Evolutionary conservation across 2,113 vertebrate species (phyloP).

Genomic region (Propithecus coquereli): DNA sequence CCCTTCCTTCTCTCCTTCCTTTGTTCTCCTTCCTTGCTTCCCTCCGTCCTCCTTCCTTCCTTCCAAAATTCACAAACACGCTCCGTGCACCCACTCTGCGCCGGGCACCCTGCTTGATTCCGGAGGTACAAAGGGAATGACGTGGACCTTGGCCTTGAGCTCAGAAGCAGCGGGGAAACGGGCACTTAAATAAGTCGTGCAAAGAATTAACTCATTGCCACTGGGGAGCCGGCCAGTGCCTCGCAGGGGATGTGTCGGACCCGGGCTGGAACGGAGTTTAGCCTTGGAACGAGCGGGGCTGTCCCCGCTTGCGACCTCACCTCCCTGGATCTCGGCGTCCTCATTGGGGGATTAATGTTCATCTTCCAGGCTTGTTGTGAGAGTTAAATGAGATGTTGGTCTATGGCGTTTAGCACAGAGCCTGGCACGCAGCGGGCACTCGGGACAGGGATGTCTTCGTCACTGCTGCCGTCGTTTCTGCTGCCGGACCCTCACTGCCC

Average conservation of each 20-base stretch:
- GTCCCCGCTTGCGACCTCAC: no score
- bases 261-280: not conserved
- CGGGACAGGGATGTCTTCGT: not conserved
- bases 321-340: not conserved
- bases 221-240: not conserved
- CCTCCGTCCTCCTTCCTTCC: no score
- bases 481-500: conserved; percentile 11
- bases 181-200: not conserved
- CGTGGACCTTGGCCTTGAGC: not conserved
- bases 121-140: not conserved
- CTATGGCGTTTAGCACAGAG: accelerated
- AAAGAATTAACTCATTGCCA: not conserved
- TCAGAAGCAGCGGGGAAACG: not conserved
- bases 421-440: not conserved
- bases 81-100: accelerated
- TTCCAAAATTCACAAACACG: not conserved
- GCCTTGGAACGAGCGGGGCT: not conserved
- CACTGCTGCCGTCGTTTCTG: conserved; percentile 34
- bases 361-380: not conserved
- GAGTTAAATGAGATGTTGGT: not conserved
- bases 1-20: not conserved
- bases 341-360: not conserved
- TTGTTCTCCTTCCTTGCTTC: no score
- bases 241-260: accelerated
- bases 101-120: not conserved